A percentile compares a stretch with the other conserved stretches of the same genome.
These are phyloP conservation scores for Avahi laniger DNA, from an alignment of 2,797 vertebrate genomes.

Conservation along the genomic window DNA sequence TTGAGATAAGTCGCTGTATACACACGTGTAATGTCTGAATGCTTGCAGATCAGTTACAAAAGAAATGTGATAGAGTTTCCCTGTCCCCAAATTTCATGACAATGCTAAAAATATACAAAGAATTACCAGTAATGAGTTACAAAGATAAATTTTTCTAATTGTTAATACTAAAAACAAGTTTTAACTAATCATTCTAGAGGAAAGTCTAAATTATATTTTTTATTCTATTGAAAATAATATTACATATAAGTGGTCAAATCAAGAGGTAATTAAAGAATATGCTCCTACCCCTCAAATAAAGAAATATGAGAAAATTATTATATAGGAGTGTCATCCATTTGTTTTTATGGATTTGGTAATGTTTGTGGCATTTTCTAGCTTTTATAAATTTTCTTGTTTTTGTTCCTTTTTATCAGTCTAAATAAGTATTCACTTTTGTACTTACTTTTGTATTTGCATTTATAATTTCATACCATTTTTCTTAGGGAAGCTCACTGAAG, in stretches of 20 bases:
- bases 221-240: background rate
- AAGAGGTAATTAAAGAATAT: background rate
- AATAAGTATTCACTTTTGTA: background rate
- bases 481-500: background rate
- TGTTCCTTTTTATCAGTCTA: background rate
- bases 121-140: background rate
- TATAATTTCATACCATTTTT: constrained; percentile 24
- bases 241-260: background rate
- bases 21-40: background rate
- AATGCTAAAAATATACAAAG: background rate
- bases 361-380: background rate
- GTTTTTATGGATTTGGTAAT: background rate
- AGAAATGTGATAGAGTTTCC: background rate
- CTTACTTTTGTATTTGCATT: background rate
- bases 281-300: background rate
- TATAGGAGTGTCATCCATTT: background rate
- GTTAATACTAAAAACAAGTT: background rate
- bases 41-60: background rate
- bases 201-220: background rate
- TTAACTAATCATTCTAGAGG: background rate
- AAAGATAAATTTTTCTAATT: constrained; percentile 9
- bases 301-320: background rate
- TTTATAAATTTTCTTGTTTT: background rate
- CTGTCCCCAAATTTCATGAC: background rate
- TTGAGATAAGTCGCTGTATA: background rate